These are phyloP conservation scores for Gobius niger DNA, from an alignment of 2,113 vertebrate genomes.

Conservation along the genomic window DNA sequence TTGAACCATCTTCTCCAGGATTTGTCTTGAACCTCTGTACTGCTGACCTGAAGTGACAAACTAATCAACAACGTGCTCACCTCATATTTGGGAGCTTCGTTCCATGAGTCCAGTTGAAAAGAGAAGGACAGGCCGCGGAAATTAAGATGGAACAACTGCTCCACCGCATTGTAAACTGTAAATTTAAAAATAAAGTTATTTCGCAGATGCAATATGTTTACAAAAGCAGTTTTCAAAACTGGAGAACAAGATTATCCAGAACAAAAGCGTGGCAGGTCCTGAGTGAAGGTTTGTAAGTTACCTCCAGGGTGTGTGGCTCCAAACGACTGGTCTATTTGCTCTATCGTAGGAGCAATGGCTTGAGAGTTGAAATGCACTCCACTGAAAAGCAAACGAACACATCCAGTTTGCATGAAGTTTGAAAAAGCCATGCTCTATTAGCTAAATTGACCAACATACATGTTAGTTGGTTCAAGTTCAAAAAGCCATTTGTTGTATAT, in stretches of 20 bases:
- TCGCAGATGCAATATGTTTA: not conserved
- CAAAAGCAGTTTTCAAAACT: not conserved
- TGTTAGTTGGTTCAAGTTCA: slow-evolving; percentile 7
- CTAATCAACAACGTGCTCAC: slow-evolving; percentile 68
- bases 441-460: slow-evolving; percentile 15
- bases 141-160: slow-evolving; percentile 99
- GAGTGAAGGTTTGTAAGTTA: slow-evolving; percentile 56
- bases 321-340: slow-evolving; percentile 99
- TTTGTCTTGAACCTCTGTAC: not conserved
- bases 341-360: slow-evolving; percentile 97
- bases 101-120: slow-evolving; percentile 98
- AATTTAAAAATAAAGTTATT: not conserved
- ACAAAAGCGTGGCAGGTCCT: not conserved
- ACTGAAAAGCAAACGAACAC: slow-evolving; percentile 71
- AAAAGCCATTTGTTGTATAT: not conserved
- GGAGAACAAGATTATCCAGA: not conserved
- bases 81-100: slow-evolving; percentile 98
- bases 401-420: slow-evolving; percentile 11
- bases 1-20: too few species aligned
- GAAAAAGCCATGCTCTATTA: slow-evolving; percentile 23
- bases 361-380: slow-evolving; percentile 99
- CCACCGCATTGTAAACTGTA: slow-evolving; percentile 95
- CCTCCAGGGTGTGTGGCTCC: slow-evolving; percentile 99
- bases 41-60: not conserved
- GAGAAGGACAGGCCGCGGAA: slow-evolving; percentile 98